Conservation (phyloP, 2,113 vertebrate species). For the Labeo catla region DNA sequence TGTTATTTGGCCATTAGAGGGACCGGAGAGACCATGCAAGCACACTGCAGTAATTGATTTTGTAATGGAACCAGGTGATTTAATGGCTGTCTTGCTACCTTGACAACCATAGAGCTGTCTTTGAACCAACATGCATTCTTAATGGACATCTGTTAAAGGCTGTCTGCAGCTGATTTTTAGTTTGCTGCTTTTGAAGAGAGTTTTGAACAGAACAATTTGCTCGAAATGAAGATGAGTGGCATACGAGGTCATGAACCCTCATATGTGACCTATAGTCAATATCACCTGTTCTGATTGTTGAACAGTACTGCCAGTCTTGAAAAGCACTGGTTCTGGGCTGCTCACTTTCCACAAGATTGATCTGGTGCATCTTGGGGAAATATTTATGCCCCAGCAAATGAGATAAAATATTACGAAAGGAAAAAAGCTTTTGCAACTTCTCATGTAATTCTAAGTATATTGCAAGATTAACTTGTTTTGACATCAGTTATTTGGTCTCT, state of each 20-base stretch:
- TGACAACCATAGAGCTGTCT: conserved; percentile 86
- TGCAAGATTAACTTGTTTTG: neutral
- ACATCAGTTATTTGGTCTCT: neutral
- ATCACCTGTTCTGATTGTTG: neutral
- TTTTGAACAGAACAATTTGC: conserved; percentile 15
- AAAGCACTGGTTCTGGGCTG: neutral
- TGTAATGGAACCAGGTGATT: conserved; percentile 95
- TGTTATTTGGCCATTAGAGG: conserved; percentile 83
- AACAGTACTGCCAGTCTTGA: neutral
- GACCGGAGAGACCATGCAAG: conserved; percentile 80
- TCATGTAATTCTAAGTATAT: neutral
- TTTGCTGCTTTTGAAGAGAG: neutral
- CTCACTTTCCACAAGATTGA: neutral
- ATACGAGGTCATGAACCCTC: neutral
- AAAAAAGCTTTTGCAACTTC: neutral
- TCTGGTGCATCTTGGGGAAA: conserved; percentile 1
- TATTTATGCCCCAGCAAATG: neutral
- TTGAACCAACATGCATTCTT: conserved; percentile 37
- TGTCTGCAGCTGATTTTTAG: neutral
- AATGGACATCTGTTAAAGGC: conserved; percentile 35
- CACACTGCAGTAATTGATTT: conserved; percentile 92
- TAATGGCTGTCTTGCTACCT: conserved; percentile 81
- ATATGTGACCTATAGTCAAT: neutral
- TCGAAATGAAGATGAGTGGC: neutral
- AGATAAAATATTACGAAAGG: neutral